Percentiles rank a stretch among this genome's conserved stretches.
These are phyloP conservation scores for Heliocidaris erythrogramma DNA, from an alignment of 35 echinoderm and acorn worm genomes.

Conservation along the genomic window DNA sequence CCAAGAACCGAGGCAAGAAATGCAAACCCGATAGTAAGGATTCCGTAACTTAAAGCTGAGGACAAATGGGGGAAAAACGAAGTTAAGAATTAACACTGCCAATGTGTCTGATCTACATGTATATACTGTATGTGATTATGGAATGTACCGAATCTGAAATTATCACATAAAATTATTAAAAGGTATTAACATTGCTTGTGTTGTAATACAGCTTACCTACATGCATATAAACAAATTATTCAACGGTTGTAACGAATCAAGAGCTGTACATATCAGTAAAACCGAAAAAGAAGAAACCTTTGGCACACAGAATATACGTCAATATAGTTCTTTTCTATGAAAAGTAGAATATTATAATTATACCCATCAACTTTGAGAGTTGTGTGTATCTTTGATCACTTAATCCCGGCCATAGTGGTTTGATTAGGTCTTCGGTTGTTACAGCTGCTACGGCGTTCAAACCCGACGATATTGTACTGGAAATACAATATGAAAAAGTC, in stretches of 20 bases:
- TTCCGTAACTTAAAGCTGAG: conserved; percentile 68
- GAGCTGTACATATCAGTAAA: too few species aligned
- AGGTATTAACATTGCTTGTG: too few species aligned
- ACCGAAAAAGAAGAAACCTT: too few species aligned
- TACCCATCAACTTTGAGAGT: conserved; percentile 75
- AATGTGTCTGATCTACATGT: background rate
- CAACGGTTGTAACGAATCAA: too few species aligned
- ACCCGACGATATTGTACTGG: conserved; percentile 80
- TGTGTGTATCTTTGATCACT: conserved; percentile 68
- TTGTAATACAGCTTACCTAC: too few species aligned
- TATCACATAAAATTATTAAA: too few species aligned
- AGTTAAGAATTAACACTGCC: background rate
- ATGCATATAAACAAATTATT: too few species aligned
- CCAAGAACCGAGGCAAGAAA: conserved; percentile 71
- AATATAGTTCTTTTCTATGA: background rate
- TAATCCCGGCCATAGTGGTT: conserved; percentile 61
- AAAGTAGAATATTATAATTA: background rate
- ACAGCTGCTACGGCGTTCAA: conserved; percentile 86
- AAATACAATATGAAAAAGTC: background rate
- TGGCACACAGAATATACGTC: too few species aligned
- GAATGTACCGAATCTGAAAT: too few species aligned
- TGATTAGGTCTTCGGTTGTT: conserved; percentile 79
- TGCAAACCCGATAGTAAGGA: conserved; percentile 65
- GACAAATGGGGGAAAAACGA: background rate
- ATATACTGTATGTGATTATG: background rate